phyloP scores from a whole-genome alignment of 2,888 invertebrate genomes.

The Thalpophila matura region DNA sequence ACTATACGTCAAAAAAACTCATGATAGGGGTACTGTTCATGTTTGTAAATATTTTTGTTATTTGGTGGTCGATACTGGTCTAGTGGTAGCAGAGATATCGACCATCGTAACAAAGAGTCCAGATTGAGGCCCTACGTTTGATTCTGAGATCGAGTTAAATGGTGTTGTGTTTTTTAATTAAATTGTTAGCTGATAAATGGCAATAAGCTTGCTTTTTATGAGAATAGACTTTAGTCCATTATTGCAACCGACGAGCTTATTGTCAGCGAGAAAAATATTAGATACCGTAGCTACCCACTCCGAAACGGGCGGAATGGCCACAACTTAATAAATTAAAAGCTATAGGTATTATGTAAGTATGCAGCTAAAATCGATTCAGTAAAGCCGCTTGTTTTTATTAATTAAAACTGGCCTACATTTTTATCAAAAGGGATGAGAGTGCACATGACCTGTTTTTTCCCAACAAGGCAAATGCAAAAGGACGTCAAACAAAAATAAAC shows the following conservation, averaged over 20 bases:
- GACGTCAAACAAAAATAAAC: slow-evolving; percentile 36
- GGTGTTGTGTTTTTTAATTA: too few species aligned
- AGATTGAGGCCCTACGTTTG: background rate
- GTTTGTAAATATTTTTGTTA: background rate
- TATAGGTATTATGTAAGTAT: slow-evolving; percentile 19
- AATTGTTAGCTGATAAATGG: too few species aligned
- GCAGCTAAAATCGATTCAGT: slow-evolving; percentile 40
- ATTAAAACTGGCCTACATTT: slow-evolving; percentile 46
- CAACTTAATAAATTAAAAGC: background rate
- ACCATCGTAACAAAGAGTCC: too few species aligned
- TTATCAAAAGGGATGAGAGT: slow-evolving; percentile 44
- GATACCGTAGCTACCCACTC: too few species aligned
- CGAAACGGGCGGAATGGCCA: too few species aligned
- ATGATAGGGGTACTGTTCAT: too few species aligned
- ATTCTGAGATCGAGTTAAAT: too few species aligned
- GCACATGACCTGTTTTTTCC: slow-evolving; percentile 27
- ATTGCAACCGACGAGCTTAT: too few species aligned
- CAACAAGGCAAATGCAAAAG: slow-evolving; percentile 22
- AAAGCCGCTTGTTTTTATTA: slow-evolving; percentile 37
- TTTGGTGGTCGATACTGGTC: background rate
- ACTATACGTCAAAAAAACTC: too few species aligned
- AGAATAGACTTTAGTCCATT: too few species aligned
- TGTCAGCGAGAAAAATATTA: too few species aligned
- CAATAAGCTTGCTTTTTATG: too few species aligned
- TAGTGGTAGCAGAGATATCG: background rate